Evolutionary conservation across 2,113 vertebrate genomes (phyloP), one percentile per base, ranked within the genome.

Genomic region (Agapornis roseicollis): DNA sequence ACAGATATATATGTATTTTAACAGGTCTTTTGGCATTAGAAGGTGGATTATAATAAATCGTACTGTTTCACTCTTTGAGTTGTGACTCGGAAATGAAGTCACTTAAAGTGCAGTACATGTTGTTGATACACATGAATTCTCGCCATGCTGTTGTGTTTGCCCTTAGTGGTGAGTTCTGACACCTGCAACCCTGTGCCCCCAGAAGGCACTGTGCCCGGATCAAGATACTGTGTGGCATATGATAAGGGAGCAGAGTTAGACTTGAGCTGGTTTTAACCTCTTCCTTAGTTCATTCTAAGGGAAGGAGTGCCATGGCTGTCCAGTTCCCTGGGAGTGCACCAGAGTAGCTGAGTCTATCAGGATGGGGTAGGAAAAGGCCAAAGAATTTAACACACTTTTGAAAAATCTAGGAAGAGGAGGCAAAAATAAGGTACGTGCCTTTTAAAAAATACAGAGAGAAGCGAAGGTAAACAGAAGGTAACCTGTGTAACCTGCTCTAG

Each of bases 151-250:
- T 23, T 56, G 46, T 53, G 39, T 86, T 65, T 95, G 74, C 72
- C 17, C 5, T 3, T 23, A 69, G 49, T 6, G 1, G 46, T 74
- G 64, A n/a, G 20, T 71, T 3, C 56, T 70, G 76, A 28, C 63
- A 24, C 7, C 39, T 81, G 72, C 68, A 35, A 50, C 22, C 2
- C 22, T 0, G 22, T 35, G 56, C 56, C 56, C 9, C 56, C 33
- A 35, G 33, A 24, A 58, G 33, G 33, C 56, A 58, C 46, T 41
- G 39, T 35, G 44, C 44, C 37, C 1, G 1, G 27, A 49, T 37
- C 27, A 41, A 69, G 44, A 5, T 13, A 11, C 14, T 11, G 29
- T 5, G 6, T 0, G 0, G 7, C 2, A 0, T 72, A 8, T 17
- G 61, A 13, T 9, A 69, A 66, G 66, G 70, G 20, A 56, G 28